Conservation (phyloP, 1,140 invertebrate species). For the Steinernema feltiae region DNA sequence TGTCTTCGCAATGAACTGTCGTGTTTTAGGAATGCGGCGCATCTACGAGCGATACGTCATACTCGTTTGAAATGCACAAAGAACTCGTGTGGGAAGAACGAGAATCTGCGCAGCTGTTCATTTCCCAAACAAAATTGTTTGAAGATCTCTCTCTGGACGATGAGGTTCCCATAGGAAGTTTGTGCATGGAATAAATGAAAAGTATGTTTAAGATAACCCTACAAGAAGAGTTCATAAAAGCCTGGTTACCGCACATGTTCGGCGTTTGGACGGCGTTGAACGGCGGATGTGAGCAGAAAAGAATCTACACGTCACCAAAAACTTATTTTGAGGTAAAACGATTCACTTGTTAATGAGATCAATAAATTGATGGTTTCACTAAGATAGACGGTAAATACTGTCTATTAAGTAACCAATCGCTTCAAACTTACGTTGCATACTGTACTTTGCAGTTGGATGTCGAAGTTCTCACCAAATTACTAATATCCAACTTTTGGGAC, state of each 20-base stretch:
- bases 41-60: neutral
- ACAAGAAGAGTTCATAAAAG: neutral
- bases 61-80: neutral
- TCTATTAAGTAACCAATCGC: neutral
- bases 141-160: neutral
- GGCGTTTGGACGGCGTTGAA: neutral
- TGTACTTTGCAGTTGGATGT: neutral
- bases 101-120: neutral
- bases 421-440: neutral
- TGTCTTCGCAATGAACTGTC: neutral
- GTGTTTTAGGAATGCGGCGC: neutral
- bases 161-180: neutral
- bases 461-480: neutral
- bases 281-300: neutral
- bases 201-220: neutral
- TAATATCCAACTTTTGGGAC: neutral
- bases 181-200: neutral
- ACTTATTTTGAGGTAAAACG: too few species aligned
- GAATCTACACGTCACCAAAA: too few species aligned
- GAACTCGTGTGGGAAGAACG: neutral
- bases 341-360: too few species aligned
- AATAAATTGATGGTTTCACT: too few species aligned
- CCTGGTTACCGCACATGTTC: neutral
- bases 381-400: neutral
- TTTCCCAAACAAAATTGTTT: neutral